These are phyloP conservation scores for Poecilia picta DNA, from an alignment of 2,797 vertebrate species.

Conservation along the genomic window DNA sequence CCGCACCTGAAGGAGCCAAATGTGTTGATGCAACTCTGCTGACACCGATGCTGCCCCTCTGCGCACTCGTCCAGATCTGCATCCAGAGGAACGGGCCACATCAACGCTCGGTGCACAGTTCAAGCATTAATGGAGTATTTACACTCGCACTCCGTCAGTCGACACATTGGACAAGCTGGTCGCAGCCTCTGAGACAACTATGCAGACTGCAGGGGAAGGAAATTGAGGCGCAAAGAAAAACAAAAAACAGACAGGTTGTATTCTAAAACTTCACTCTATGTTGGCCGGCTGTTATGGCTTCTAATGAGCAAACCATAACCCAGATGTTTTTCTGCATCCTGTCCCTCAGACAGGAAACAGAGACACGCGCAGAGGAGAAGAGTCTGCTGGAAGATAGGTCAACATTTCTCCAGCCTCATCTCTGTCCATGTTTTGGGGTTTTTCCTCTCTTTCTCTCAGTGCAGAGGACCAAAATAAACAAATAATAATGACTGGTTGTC, in stretches of 20 bases:
- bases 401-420: neutral
- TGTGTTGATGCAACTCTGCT: constrained; percentile 72
- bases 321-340: constrained; percentile 45
- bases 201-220: constrained; percentile 17
- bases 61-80: constrained; percentile 73
- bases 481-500: constrained; percentile 24
- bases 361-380: constrained; percentile 3
- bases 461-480: constrained; percentile 6
- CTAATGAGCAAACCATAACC: constrained; percentile 41
- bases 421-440: neutral
- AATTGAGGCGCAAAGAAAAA: constrained; percentile 24
- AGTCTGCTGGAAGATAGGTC: neutral
- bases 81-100: constrained; percentile 1
- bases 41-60: constrained; percentile 34
- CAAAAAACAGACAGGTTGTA: constrained; percentile 33
- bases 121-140: neutral
- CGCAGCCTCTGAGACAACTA: constrained; percentile 9
- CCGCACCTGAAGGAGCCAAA: constrained; percentile 67
- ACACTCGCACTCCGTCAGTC: neutral
- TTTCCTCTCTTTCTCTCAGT: neutral
- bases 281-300: constrained; percentile 14
- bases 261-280: constrained; percentile 10
- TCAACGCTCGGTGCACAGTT: neutral
- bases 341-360: constrained; percentile 39
- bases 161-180: neutral